phyloP scores from a whole-genome alignment of 2,113 vertebrate species.

The Rhombomys opimus region DNA sequence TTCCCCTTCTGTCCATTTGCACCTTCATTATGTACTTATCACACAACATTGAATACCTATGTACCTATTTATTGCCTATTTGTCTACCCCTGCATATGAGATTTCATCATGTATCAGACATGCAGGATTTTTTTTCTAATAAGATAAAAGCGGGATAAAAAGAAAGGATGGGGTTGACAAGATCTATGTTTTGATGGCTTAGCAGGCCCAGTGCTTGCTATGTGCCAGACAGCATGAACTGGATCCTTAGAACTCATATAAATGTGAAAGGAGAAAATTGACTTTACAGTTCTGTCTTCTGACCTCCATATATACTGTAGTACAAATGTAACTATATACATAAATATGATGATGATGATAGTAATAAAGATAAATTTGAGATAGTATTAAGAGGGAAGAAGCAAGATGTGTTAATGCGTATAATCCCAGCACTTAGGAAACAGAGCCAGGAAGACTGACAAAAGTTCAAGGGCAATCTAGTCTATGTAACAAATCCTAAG shows the following conservation, averaged over 20 bases:
- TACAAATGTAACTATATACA: neutral
- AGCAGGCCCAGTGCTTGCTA: neutral
- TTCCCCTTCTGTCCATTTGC: neutral
- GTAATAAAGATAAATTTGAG: neutral
- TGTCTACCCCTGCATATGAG: neutral
- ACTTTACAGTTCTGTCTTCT: neutral
- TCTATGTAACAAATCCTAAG: neutral
- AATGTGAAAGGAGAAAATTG: neutral
- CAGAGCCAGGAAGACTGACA: neutral
- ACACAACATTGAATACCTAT: neutral
- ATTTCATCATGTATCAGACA: neutral
- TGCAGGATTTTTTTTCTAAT: neutral
- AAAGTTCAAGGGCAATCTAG: neutral
- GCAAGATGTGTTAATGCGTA: neutral
- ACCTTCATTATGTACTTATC: neutral
- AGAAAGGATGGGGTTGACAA: neutral
- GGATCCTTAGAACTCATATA: neutral
- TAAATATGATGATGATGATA: neutral
- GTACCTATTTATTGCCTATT: neutral
- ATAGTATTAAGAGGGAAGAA: neutral
- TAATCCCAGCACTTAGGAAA: neutral
- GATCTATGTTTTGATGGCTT: neutral
- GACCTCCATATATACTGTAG: neutral
- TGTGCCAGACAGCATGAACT: too few relatives aligned
- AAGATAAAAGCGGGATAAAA: neutral